phyloP scores from a whole-genome alignment of 2,888 invertebrate species.

The Pristionchus mayeri region DNA sequence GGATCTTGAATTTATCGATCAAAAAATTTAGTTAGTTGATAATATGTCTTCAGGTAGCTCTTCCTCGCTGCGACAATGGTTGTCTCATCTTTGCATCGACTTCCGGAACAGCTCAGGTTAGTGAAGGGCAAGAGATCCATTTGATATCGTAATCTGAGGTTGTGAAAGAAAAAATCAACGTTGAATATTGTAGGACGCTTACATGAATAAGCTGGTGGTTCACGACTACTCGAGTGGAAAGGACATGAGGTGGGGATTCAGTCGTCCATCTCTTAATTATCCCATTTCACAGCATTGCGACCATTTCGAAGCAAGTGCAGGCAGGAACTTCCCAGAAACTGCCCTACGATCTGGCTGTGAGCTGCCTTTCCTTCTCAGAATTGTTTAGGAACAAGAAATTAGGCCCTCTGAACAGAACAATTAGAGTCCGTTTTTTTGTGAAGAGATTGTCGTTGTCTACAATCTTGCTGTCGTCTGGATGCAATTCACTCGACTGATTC shows the following conservation, averaged over 20 bases:
- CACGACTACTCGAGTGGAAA: not conserved
- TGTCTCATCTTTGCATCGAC: slow-evolving; percentile 18
- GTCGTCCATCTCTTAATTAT: not conserved
- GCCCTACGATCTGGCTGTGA: not conserved
- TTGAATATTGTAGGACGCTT: not conserved
- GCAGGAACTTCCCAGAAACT: not conserved
- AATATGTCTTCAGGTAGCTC: not conserved
- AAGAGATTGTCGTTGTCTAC: too few species aligned
- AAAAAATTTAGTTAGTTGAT: too few species aligned
- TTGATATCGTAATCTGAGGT: too few species aligned
- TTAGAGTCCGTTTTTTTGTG: too few species aligned
- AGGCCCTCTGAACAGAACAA: too few species aligned
- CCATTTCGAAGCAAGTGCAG: not conserved
- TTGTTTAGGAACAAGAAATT: too few species aligned
- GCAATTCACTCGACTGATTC: not conserved
- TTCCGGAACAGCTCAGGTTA: not conserved
- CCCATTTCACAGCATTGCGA: not conserved
- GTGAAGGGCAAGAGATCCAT: too few species aligned
- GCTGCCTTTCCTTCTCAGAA: too few species aligned
- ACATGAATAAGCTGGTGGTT: slow-evolving; percentile 28
- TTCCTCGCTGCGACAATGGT: not conserved
- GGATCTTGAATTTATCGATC: too few species aligned
- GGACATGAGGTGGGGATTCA: not conserved
- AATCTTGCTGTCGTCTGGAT: too few species aligned
- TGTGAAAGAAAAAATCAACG: too few species aligned